Evolutionary conservation across 92 coral and sea anemone genomes (phyloP), one percentile per base, ranked within the genome.

Genomic region (Epizoanthus stellaris): DNA sequence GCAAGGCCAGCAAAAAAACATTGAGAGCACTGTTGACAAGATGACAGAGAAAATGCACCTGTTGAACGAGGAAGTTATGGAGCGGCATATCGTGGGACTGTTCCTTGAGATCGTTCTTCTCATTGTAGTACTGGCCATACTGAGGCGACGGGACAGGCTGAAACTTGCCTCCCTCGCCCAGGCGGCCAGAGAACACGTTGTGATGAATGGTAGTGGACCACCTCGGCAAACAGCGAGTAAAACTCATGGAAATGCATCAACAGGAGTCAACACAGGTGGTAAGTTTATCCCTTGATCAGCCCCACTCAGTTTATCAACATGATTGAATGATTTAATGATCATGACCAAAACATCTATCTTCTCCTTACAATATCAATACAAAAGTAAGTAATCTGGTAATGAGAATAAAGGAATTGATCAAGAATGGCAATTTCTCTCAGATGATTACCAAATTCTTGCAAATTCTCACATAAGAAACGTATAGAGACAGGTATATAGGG

Each of bases 1-100:
- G 82, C 82, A 77, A 43, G 70, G 57, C 5, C 61, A 61, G 17
- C 82, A 77, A 43, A 77, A n/a, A 61, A 69, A 61, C 61, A 59
- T 61, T 67, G 54, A 77, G 54, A 77, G 52, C 70, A 61, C 9
- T n/a, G 82, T 61, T 60, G 59, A 60, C 38, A 60, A 38, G 23
- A 60, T 77, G 82, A 14, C 67, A 4, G 82, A 61, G 69, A 61
- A 77, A 39, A 77, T 77, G 70, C 82, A 77, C 10, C 74, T 67
- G 43, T 77, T 77, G 36, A 77, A 77, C 20, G 39, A 77, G 70
- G 82, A 93, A 90, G 98, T 95, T 6, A 91, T 95, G 89, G 98
- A 95, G 85, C 93, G 98, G 14, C 98, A 95, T 56, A 90, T 95
- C 15, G 88, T 95, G 52, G 98, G 98, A 63, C 90, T 95, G 65